Percentiles rank a stretch among this genome's conserved stretches.
Evolutionary conservation across 2,113 vertebrate genomes (phyloP).

Genomic region (Oncorhynchus kisutch): DNA sequence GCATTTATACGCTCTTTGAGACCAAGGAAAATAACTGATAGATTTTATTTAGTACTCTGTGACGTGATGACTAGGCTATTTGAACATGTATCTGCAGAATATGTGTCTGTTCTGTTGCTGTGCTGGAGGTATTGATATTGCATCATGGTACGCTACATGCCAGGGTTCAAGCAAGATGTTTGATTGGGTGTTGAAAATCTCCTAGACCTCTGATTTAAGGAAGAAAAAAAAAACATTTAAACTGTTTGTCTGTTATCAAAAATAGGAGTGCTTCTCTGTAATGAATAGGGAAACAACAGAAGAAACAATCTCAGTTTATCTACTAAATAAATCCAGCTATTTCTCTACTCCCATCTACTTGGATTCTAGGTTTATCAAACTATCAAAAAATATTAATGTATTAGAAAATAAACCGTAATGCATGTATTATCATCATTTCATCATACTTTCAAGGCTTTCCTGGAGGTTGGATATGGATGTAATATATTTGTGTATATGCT

Average conservation of each 20-base stretch:
- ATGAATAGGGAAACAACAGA: not conserved
- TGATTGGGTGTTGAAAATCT: conserved; percentile 18
- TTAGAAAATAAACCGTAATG: not conserved
- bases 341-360: not conserved
- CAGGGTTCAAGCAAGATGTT: conserved; percentile 23
- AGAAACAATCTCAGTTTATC: not conserved
- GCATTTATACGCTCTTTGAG: conserved; percentile 82
- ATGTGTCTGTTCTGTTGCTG: conserved; percentile 32
- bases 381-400: not conserved
- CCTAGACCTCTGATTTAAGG: too few species aligned
- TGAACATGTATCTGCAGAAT: conserved; percentile 47
- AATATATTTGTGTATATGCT: not conserved
- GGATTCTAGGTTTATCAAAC: not conserved
- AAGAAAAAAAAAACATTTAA: too few species aligned
- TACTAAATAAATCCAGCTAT: not conserved
- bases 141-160: conserved; percentile 29
- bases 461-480: not conserved
- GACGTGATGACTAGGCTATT: conserved; percentile 60
- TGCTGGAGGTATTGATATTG: conserved; percentile 36
- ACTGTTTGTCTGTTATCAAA: too few species aligned
- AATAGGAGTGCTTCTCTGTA: not conserved
- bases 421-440: not conserved
- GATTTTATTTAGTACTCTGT: conserved; percentile 58
- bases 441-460: not conserved
- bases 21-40: conserved; percentile 66